These are phyloP conservation scores for Melangyna quadrimaculata DNA, from an alignment of 2,888 invertebrate genomes.

Conservation along the genomic window DNA sequence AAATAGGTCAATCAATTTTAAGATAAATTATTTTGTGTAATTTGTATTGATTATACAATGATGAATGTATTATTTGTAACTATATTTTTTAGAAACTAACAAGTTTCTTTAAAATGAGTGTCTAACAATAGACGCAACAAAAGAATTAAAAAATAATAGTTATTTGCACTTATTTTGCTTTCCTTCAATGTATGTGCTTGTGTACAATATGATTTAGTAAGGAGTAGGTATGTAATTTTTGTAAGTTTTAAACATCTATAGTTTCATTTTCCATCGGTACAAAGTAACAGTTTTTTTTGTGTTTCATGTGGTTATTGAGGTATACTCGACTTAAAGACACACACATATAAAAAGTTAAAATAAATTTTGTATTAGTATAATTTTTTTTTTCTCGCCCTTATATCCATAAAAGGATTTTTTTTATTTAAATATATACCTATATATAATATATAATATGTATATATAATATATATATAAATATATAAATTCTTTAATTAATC, in stretches of 20 bases:
- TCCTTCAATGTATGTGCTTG: conserved; percentile 33
- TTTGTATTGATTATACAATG: neutral
- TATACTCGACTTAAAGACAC: conserved; percentile 83
- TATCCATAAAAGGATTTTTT: conserved; percentile 71
- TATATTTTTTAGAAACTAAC: neutral
- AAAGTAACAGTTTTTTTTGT: conserved; percentile 10
- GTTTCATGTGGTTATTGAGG: conserved; percentile 79
- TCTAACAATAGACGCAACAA: neutral
- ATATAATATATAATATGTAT: conserved; percentile 49
- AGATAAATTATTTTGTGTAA: neutral
- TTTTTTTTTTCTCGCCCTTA: conserved; percentile 66
- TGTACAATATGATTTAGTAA: conserved; percentile 48
- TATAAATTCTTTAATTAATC: conserved; percentile 35
- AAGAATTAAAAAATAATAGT: neutral
- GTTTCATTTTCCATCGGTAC: conserved; percentile 48
- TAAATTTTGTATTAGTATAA: conserved; percentile 69
- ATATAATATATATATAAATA: no score
- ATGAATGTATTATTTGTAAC: neutral
- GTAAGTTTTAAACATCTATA: conserved; percentile 46
- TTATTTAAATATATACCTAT: conserved; percentile 57
- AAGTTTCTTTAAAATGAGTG: neutral
- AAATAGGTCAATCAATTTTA: conserved; percentile 79
- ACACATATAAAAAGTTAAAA: conserved; percentile 78
- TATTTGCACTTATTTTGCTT: neutral
- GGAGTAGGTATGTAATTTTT: conserved; percentile 49